Evolutionary conservation across 2,888 invertebrate species (phyloP), one percentile per base, ranked within the genome.

Genomic region (Electrophaes corylata): DNA sequence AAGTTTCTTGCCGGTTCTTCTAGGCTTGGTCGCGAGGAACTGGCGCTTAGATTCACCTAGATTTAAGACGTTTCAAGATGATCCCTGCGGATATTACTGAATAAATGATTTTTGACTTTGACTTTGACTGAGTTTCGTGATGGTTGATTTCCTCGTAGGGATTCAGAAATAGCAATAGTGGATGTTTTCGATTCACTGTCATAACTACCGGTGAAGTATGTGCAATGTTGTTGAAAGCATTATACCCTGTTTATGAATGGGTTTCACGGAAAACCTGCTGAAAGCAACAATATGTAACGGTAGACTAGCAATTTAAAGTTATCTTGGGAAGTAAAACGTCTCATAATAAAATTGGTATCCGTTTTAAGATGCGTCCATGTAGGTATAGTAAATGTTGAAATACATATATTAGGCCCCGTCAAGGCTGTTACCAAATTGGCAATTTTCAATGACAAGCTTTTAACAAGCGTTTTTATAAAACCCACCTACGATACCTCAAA

Each of bases 381-480:
- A n/a, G n/a, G n/a, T n/a, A n/a, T 31, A 40, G 35, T 14, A 14
- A 29, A 46, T 37, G 14, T 33, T 8, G n/a, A 16, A 31, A 29
- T 19, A 6, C 4, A 50, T 39, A 39, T 41, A 45, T 50, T 45
- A 43, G 50, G 41, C 35, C 31, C 2, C 12, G 11, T 41, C 45
- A 54, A 59, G 59, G 59, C 37, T 20, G 29, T 19, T 45, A 39
- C 59, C 14, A 55, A 51, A 12, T 51, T 51, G 59, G 50, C 50
- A 54, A 14, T 18, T 12, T n/a, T 29, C 47, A 52, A 52, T 51
- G 51, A 16, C 57, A 48, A 39, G 37, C 31, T 35, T n/a, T 19
- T 20, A n/a, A n/a, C n/a, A n/a, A n/a, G n/a, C 18, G 43, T 20
- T 49, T 41, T 37, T 16, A 8, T 16, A 37, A 8, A 37, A 37